Base-by-base conservation (phyloP, 2,888 invertebrate species). In the Drosophila silvestris region DNA sequence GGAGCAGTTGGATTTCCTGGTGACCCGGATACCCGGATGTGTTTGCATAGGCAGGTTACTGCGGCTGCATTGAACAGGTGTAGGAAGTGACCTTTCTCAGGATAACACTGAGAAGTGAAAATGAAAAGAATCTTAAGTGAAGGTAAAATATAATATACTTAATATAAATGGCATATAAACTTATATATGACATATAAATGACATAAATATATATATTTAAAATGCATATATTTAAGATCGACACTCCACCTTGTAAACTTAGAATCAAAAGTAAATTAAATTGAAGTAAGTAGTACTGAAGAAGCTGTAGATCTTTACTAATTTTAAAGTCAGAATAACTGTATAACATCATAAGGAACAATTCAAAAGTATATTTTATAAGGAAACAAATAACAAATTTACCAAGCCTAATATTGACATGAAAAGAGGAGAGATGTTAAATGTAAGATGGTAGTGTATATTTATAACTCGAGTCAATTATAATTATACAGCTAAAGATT, bases 11-110 rank as follows among this genome's bases (percentile, higher is more conserved):
- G 85, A 72, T 78, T 77, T 88, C 87, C 90, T 90, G 77, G 60
- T 65, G 70, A 51, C 60, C 87, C 83, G 89, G 84, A 84, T 75
- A 77, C 90, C 90, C 81, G 91, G 87, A 90, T 88, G 76, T 85
- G 62, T 81, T 72, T 70, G 81, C 70, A 41, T 53, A 70, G 63
- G 59, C 86, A 79, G 81, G 68, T 77, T 75, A 58, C 32, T 58
- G 57, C 26, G n/a, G 28, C 51, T 35, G 6, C 44, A 19, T 44
- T 44, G 39, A 76, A 81, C 86, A 86, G 86, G 86, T 86, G 90
- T 62, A 69, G 68, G 62, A 66, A 66, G 47, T 50, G 41, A 50
- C 44, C 16, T 51, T 57, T 71, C 56, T 41, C 62, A 54, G 58
- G 70, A 52, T 52, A 35, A 1, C 10, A 10, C 10, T 10, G 35